Percentiles rank a stretch among this genome's conserved stretches.
Conservation (phyloP, 2,888 invertebrate species). For the Cheilosia soror region DNA sequence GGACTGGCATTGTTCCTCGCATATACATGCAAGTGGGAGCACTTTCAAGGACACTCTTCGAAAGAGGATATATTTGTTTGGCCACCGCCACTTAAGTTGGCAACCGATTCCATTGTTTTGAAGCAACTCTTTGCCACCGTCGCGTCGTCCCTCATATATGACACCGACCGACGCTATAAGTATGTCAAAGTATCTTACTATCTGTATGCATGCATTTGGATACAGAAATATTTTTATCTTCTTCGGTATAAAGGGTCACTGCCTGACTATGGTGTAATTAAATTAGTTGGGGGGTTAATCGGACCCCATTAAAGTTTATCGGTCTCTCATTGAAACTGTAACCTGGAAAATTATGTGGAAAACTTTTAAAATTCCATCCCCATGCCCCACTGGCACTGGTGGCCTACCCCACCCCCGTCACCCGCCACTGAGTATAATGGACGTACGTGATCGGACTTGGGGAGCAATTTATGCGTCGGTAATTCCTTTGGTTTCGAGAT, state of each 20-base stretch:
- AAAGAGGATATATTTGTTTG: slow-evolving; percentile 69
- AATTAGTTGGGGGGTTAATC: slow-evolving; percentile 74
- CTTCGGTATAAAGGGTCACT: slow-evolving; percentile 35
- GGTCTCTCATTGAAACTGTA: slow-evolving; percentile 66
- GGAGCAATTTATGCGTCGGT: slow-evolving; percentile 69
- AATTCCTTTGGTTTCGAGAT: slow-evolving; percentile 56
- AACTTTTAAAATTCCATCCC: slow-evolving; percentile 67
- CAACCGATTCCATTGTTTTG: slow-evolving; percentile 65
- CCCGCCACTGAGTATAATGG: slow-evolving; percentile 38
- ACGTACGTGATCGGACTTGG: slow-evolving; percentile 72
- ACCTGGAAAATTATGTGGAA: slow-evolving; percentile 75
- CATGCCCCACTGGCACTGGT: not conserved
- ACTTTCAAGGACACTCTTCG: slow-evolving; percentile 69
- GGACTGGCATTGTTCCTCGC: not conserved
- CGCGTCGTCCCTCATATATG: not conserved
- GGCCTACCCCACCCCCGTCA: not conserved
- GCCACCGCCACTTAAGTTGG: slow-evolving; percentile 72
- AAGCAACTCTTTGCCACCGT: not conserved
- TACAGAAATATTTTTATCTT: slow-evolving; percentile 50
- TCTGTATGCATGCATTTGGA: slow-evolving; percentile 60
- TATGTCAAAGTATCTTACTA: slow-evolving; percentile 71
- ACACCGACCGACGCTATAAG: slow-evolving; percentile 42
- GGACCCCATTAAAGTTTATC: slow-evolving; percentile 73
- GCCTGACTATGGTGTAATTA: slow-evolving; percentile 61
- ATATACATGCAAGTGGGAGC: slow-evolving; percentile 50